Base-by-base conservation (phyloP, 1,140 invertebrate genomes). In the Diorhabda sublineata region DNA sequence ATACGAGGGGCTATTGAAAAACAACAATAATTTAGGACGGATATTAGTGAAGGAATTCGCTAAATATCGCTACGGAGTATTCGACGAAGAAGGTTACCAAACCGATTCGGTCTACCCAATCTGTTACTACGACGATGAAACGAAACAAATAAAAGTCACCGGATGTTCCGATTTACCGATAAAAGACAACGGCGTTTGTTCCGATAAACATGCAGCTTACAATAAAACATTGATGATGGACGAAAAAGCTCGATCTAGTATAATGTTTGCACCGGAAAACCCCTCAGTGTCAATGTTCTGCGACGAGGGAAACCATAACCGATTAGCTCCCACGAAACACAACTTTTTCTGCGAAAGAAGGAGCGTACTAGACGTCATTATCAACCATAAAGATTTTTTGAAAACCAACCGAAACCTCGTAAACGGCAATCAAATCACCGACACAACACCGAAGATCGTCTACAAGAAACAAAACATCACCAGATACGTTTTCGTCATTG, bases 21-120 rank as follows among this genome's bases (percentile, higher is more conserved):
- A 58, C 57, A 77, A 79, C 64, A 71, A 60, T 26, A 42, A 42
- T 59, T 60, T 67, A 47, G 61, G 62, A 42, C 68, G 71, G 9
- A 63, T 81, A 11, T 77, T 91, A 9, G 82, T 88, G 2, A 86
- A 84, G 69, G 85, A 90, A 75, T 91, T 88, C 83, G 86, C 86
- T 2, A 88, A 87, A 75, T 89, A 87, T 74, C 84, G 89, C 0
- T 91, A 89, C 79, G 89, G 89, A 26, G 86, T 91, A 2, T 91
- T 90, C 77, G 87, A 89, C 70, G 88, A 90, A 80, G 83, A 87
- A 67, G 87, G 88, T 3, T 87, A 85, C 69, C 72, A 79, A 41
- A 82, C 83, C 11, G 88, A 90, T 79, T 81, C 82, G 4, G 80
- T 88, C 5, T 89, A 88, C 74, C 87, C 87, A 1, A 72, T 80